Evolutionary conservation across 2,888 invertebrate species (phyloP).

Genomic region (Sesamia inferens): DNA sequence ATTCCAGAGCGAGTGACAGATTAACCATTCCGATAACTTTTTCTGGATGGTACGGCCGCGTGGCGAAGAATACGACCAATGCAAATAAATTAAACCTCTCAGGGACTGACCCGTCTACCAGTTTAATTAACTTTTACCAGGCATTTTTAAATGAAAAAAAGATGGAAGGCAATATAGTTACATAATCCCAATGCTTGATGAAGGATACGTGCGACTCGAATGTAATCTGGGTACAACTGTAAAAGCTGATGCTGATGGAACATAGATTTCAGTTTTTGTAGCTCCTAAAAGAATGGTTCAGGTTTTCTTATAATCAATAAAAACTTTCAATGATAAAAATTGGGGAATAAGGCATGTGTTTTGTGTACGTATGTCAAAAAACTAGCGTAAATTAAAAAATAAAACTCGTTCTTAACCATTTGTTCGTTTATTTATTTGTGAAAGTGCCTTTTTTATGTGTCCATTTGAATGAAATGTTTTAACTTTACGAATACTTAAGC

Average conservation of each 20-base stretch:
- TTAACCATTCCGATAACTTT: slow-evolving; percentile 66
- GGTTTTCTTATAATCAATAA: background rate
- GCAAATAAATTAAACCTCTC: slow-evolving; percentile 85
- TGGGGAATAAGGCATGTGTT: background rate
- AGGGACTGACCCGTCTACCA: slow-evolving; percentile 83
- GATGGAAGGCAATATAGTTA: slow-evolving; percentile 68
- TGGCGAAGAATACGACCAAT: slow-evolving; percentile 79
- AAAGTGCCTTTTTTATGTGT: background rate
- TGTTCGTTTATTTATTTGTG: background rate
- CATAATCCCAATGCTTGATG: slow-evolving; percentile 41
- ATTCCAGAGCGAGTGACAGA: slow-evolving; percentile 53
- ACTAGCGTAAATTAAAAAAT: background rate
- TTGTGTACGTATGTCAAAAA: too few species aligned
- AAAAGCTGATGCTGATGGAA: background rate
- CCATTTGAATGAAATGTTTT: background rate
- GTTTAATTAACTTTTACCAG: slow-evolving; percentile 88
- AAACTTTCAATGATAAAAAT: background rate
- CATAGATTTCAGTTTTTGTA: background rate
- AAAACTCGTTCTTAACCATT: background rate
- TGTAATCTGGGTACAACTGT: background rate
- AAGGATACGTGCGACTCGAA: slow-evolving; percentile 23
- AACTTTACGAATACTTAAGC: background rate
- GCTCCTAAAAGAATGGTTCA: background rate
- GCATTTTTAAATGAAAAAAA: slow-evolving; percentile 76
- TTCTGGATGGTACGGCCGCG: slow-evolving; percentile 67